A percentile compares a stretch with the other conserved stretches of the same genome.
Evolutionary conservation across 2,113 vertebrate species (phyloP).

Genomic region (Oryzias woworae): DNA sequence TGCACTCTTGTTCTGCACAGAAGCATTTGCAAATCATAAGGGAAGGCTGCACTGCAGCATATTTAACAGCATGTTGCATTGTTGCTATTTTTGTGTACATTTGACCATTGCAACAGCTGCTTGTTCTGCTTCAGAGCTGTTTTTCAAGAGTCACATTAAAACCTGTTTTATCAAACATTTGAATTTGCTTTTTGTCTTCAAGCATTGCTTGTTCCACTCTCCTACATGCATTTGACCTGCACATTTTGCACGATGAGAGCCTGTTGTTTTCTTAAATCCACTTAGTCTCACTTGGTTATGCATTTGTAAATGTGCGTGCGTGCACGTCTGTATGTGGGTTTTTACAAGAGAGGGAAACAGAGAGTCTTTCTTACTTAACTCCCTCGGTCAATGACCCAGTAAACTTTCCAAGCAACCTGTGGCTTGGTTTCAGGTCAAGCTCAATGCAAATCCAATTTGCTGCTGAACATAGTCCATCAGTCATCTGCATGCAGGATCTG

Average conservation of each 20-base stretch:
- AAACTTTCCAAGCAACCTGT: slow-evolving; percentile 55
- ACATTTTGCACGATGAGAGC: neutral
- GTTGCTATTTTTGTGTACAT: too few relatives aligned
- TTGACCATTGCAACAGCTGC: too few relatives aligned
- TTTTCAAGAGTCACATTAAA: too few relatives aligned
- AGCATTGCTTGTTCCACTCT: too few relatives aligned
- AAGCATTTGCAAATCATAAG: slow-evolving; percentile 1
- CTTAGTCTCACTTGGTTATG: neutral
- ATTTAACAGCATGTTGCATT: too few relatives aligned
- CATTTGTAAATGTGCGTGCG: neutral
- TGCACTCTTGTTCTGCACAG: slow-evolving; percentile 4
- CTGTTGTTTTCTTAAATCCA: slow-evolving; percentile 28
- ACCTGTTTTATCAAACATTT: too few relatives aligned
- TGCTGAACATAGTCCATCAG: slow-evolving; percentile 40
- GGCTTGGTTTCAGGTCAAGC: slow-evolving; percentile 42
- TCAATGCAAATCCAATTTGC: slow-evolving; percentile 59
- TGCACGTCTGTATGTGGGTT: neutral
- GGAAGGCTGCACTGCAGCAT: too few relatives aligned
- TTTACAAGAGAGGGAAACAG: neutral
- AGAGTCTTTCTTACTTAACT: slow-evolving; percentile 43
- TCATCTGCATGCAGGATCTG: slow-evolving; percentile 4
- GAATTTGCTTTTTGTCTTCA: too few relatives aligned
- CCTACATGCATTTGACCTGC: neutral
- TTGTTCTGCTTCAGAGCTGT: too few relatives aligned
- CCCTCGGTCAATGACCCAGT: slow-evolving; percentile 60